Conservation (phyloP, 2,888 invertebrate genomes). For the Archips xylosteana region DNA sequence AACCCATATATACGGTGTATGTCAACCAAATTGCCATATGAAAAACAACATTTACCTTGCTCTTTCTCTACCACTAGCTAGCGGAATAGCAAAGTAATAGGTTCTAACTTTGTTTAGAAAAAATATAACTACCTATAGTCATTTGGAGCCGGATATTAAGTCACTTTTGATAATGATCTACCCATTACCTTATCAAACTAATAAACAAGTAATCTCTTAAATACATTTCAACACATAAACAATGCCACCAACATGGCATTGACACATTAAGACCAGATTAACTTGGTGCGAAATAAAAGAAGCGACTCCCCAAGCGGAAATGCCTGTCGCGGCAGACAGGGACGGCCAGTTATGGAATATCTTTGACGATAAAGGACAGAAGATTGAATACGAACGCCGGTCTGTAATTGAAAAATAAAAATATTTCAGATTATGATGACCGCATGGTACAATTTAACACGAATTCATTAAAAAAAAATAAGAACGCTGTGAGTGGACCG, state of each 20-base stretch:
- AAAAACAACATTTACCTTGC: too few relatives aligned
- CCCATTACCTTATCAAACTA: too few relatives aligned
- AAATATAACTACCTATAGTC: too few relatives aligned
- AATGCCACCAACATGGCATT: background rate
- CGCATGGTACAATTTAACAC: background rate
- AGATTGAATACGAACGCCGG: slow-evolving; percentile 14
- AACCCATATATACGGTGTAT: too few relatives aligned
- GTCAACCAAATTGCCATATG: too few relatives aligned
- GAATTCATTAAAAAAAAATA: background rate
- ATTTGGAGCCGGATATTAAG: too few relatives aligned
- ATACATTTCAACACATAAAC: slow-evolving; percentile 7
- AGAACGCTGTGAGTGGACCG: background rate
- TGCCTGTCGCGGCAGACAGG: slow-evolving; percentile 26
- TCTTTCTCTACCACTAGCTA: too few relatives aligned
- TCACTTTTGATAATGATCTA: too few relatives aligned
- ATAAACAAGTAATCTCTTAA: background rate
- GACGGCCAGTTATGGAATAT: slow-evolving; percentile 4
- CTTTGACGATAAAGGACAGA: slow-evolving; percentile 2
- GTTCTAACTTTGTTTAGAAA: too few relatives aligned
- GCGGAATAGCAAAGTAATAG: too few relatives aligned
- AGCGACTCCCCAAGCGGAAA: slow-evolving; percentile 30
- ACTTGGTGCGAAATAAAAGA: slow-evolving; percentile 26
- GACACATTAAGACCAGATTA: slow-evolving; percentile 20
- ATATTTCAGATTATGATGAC: slow-evolving; percentile 21
- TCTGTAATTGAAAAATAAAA: slow-evolving; percentile 31